Evolutionary conservation across 2,797 vertebrate genomes (phyloP), one percentile per base, ranked within the genome.

Genomic region (Melanotaenia parkinsoni): DNA sequence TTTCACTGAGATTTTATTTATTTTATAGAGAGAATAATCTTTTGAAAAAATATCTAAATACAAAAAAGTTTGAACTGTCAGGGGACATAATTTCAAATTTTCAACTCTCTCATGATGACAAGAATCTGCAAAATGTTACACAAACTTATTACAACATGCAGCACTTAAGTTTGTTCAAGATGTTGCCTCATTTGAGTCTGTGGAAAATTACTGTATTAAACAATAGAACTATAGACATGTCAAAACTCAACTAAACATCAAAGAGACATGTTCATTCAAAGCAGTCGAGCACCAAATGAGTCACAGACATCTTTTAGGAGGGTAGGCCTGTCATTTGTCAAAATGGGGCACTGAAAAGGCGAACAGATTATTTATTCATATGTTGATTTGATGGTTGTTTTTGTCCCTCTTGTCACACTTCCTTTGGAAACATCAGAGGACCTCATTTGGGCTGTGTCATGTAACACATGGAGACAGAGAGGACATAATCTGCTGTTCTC

Each of bases 351-450:
- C 67, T 47, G 78, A 79, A 84, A 87, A 91, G 67, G 78, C 84
- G 86, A 90, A 89, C 85, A 83, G 28, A 92, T 92, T 67, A 89
- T 89, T 90, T 87, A 91, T 93, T 90, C 57, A 91, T 91, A 82
- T 88, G 82, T 89, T 90, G 84, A 88, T 88, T 83, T 72, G 56
- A 72, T 80, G 72, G 67, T 83, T 89, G 83, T 84, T 92, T 90
- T 77, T 71, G 80, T 88, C 87, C 86, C 74, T 70, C 67, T 87
- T 85, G 85, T 91, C 87, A 86, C 78, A 81, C 84, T 84, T 89
- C 47, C 83, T 80, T 86, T 87, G 87, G 60, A 90, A 85, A 86
- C 86, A 86, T 91, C 85, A 86, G 70, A 40, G 70, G 80, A 88
- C 68, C 86, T 84, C 61, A 86, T 87, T 91, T 82, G 77, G 83